Conservation (phyloP, 2,797 vertebrate species). For the Lycodopsis pacificus region DNA sequence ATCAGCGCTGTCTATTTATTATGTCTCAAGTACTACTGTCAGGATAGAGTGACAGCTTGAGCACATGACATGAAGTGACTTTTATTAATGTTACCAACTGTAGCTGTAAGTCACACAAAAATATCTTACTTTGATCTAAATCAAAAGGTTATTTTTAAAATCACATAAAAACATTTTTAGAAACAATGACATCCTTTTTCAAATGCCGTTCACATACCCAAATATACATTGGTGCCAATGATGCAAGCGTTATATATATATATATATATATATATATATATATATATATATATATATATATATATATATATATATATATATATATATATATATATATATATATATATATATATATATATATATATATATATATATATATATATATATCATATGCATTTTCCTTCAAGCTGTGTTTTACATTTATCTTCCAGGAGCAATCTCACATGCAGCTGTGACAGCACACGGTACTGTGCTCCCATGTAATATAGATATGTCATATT, state of each 20-base stretch:
- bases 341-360: background rate
- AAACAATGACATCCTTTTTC: background rate
- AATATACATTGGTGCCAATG: background rate
- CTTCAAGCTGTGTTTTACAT: constrained; percentile 3
- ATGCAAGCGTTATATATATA: background rate
- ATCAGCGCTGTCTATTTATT: background rate
- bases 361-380: background rate
- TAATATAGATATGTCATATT: constrained; percentile 47
- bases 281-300: too few relatives aligned
- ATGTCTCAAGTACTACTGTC: background rate
- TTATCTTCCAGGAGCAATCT: background rate
- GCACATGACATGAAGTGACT: background rate
- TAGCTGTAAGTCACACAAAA: background rate
- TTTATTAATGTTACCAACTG: background rate
- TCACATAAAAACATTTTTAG: background rate
- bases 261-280: too few relatives aligned
- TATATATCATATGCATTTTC: background rate
- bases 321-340: background rate
- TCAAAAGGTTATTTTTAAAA: background rate
- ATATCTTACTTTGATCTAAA: background rate
- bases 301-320: too few relatives aligned
- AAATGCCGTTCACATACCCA: background rate
- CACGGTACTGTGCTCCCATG: background rate
- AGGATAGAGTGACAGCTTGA: background rate
- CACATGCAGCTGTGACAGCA: constrained; percentile 19